phyloP scores from a whole-genome alignment of 92 coral and sea anemone genomes.

The Phenganax marumi region DNA sequence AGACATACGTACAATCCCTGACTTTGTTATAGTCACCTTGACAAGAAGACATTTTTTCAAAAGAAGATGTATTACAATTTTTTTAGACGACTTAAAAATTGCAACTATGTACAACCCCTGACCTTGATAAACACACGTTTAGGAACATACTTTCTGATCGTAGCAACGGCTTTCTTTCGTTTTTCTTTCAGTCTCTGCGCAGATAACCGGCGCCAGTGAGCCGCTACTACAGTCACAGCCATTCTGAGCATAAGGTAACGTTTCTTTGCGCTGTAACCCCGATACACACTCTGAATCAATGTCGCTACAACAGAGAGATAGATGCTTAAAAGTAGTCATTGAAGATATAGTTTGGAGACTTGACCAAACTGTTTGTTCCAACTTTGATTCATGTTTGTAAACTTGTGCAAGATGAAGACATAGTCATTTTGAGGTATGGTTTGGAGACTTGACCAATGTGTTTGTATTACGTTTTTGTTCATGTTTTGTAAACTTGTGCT shows the following conservation, averaged over 20 bases:
- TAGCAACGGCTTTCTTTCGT: constrained; percentile 67
- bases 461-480: no score
- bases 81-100: no score
- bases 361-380: background rate
- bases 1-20: no score
- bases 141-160: constrained; percentile 71
- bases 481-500: background rate
- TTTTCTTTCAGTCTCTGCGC: constrained; percentile 76
- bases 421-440: no score
- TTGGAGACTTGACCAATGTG: no score
- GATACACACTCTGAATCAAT: constrained; percentile 78
- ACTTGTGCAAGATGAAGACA: no score
- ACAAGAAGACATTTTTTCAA: background rate
- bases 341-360: background rate
- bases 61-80: no score
- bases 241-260: constrained; percentile 63
- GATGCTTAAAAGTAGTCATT: background rate
- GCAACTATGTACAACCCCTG: background rate
- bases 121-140: background rate
- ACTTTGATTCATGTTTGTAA: no score
- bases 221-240: constrained; percentile 78
- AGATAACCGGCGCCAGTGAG: constrained; percentile 84
- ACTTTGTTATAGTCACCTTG: no score
- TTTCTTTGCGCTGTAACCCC: constrained; percentile 74
- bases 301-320: constrained; percentile 59